phyloP scores from a whole-genome alignment of 2,888 invertebrate species.

The Zhengitettix transpicula region DNA sequence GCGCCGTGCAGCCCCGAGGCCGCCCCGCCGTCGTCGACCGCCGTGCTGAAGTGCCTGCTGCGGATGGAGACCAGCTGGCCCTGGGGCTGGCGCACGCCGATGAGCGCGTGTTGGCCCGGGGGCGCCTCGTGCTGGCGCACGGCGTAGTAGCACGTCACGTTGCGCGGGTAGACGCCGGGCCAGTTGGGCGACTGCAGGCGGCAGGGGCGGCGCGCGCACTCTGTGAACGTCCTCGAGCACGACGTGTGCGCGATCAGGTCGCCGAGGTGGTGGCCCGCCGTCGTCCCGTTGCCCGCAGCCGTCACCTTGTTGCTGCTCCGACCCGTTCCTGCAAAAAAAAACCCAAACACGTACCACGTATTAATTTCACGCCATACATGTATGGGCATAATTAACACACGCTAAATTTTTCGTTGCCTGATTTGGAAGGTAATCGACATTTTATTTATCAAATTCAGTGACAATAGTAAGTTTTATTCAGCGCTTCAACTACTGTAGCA shows the following conservation, averaged over 20 bases:
- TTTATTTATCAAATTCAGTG: too few relatives aligned
- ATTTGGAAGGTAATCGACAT: too few relatives aligned
- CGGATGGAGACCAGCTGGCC: conserved; percentile 73
- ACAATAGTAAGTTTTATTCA: too few relatives aligned
- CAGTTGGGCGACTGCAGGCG: conserved; percentile 83
- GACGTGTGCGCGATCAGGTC: conserved; percentile 82
- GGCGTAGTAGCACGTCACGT: conserved; percentile 87
- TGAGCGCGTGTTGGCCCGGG: conserved; percentile 72
- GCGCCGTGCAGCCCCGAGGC: background rate
- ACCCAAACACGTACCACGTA: too few relatives aligned
- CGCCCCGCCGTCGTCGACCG: background rate
- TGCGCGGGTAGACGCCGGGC: conserved; percentile 83
- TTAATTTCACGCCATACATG: too few relatives aligned
- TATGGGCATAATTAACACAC: too few relatives aligned
- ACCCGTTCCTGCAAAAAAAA: too few relatives aligned
- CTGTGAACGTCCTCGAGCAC: conserved; percentile 82
- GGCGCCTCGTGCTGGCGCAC: conserved; percentile 67
- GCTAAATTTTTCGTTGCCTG: too few relatives aligned
- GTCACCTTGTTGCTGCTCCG: too few relatives aligned
- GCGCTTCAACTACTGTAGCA: too few relatives aligned
- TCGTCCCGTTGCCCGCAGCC: too few relatives aligned
- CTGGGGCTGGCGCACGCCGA: conserved; percentile 68
- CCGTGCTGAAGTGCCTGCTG: conserved; percentile 25
- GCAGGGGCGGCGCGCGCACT: conserved; percentile 77
- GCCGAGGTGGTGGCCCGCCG: conserved; percentile 55